Base-by-base conservation (phyloP, 2,888 invertebrate species). In the Meliscaeva auricollis region DNA sequence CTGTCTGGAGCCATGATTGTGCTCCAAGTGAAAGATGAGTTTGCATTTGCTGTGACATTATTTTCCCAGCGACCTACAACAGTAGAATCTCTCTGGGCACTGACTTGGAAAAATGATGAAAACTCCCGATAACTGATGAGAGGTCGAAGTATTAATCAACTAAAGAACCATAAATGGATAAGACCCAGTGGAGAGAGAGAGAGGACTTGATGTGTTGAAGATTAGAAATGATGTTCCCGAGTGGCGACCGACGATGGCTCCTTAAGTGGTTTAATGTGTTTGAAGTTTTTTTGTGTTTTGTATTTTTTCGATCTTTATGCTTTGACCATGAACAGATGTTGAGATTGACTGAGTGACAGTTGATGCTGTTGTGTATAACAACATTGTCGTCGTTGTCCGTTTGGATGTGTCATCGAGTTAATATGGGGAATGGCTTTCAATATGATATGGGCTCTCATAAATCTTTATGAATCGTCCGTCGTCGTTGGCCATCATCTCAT, bases 231-330 rank as follows among this genome's bases (percentile, higher is more conserved):
- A 41, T 70, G 70, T 74, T 20, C 66, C 41, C 35, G 68, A 58
- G 79, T 84, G 79, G 70, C 70, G 80, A 80, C 66, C 64, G 75
- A 80, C 66, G 75, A 85, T 77, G 85, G 85, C 85, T 85, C 76
- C 85, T 85, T 85, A 81, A 85, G 85, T 85, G 85, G 85, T 81
- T 85, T 81, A 85, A 85, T 85, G 76, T 85, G 85, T 85, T 85
- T 73, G 22, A 13, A 17, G 50, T 58, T 60, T 50, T 22, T 22
- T 50, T 54, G 9, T 11, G n/a, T 50, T n/a, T 58, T 35, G 9
- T 38, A 6, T 60, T 58, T 30, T 41, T 70, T 54, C 7, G 20
- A 11, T 38, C 2, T 56, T 62, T n/a, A 30, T 13, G 17, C 46
- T 17, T 64, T 69, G 68, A 38, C 54, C 69, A 73, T 73, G 46